Base-by-base conservation (phyloP, 1,140 invertebrate genomes). In the Neelides sp. region DNA sequence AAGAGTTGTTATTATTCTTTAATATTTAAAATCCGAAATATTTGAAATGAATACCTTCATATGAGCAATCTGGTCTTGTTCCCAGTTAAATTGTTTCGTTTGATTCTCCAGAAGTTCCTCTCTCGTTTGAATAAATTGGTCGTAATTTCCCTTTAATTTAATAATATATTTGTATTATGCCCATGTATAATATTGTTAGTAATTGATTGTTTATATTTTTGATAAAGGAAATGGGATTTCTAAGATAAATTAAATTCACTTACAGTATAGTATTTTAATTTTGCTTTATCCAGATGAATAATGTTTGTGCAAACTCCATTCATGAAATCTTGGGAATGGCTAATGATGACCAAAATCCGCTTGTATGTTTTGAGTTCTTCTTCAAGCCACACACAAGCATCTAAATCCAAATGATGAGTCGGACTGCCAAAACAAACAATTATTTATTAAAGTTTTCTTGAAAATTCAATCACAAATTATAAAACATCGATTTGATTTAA, bases 271-370 rank as follows among this genome's bases (percentile, higher is more conserved):
- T 93, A 94, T 64, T 95, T 90, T 1, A 99, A 75, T 46, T 86
- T 82, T 61, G 88, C 87, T 65, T 94, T 84, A 64, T 89, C 82
- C 65, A 99, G 78, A 69, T 98, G 93, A 61, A 98, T 83, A 48
- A 98, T 97, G 68, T 98, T 98, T 15, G 91, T 98, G 70, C 95
- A 99, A 36, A 99, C 91, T 51, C 94, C 94, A 69, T 99, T 99
- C 51, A 99, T 73, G 67, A 99, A 99, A 79, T 99, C 96, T 75
- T 99, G 95, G 4, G 96, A 99, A 70, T 99, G 96, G 1, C 94
- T 98, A 59, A 98, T 93, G 42, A 99, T 80, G n/a, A 99, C 85
- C 58, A 99, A 71, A 69, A 98, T 98, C 63, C 93, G 76, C 69
- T 95, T 96, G 65, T 98, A 90, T 68, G 82, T 82, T 72, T 92